Percentiles rank a stretch among this genome's conserved stretches.
phyloP scores from a whole-genome alignment of 1,140 invertebrate species.

The Zophobas atratus region DNA sequence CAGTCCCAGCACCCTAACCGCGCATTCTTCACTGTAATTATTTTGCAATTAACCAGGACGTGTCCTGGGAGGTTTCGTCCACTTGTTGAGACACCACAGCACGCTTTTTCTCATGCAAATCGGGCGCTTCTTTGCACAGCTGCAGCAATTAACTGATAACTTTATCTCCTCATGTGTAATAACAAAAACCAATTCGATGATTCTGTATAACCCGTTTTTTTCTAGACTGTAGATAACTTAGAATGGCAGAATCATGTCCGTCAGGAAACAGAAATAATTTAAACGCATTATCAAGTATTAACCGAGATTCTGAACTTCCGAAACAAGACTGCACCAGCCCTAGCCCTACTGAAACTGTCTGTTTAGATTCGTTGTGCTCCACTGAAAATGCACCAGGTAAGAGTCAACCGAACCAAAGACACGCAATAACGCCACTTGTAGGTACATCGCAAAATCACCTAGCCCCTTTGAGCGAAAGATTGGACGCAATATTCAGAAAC shows the following conservation, averaged over 20 bases:
- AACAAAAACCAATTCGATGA: not conserved
- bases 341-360: conserved; percentile 67
- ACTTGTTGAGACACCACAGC: too few relatives aligned
- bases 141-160: conserved; percentile 1
- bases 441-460: conserved; percentile 55
- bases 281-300: conserved; percentile 51
- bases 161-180: conserved; percentile 1
- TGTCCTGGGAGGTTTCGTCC: not conserved
- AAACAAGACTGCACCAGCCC: conserved; percentile 67
- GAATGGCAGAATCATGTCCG: conserved; percentile 67
- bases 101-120: too few relatives aligned
- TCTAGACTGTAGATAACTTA: conserved; percentile 56
- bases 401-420: not conserved
- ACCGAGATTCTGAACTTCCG: conserved; percentile 58
- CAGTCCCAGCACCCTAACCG: conserved; percentile 9
- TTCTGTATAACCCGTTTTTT: conserved; percentile 14
- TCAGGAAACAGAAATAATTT: conserved; percentile 55
- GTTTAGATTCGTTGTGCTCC: conserved; percentile 61
- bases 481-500: conserved; percentile 51
- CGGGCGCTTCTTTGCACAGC: too few relatives aligned
- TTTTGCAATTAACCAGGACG: conserved; percentile 12
- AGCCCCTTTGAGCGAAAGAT: conserved; percentile 52
- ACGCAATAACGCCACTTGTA: conserved; percentile 16
- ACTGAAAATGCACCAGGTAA: conserved; percentile 60
- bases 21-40: not conserved